Evolutionary conservation across 2,797 vertebrate species (phyloP).

Genomic region (Limosa lapponica): DNA sequence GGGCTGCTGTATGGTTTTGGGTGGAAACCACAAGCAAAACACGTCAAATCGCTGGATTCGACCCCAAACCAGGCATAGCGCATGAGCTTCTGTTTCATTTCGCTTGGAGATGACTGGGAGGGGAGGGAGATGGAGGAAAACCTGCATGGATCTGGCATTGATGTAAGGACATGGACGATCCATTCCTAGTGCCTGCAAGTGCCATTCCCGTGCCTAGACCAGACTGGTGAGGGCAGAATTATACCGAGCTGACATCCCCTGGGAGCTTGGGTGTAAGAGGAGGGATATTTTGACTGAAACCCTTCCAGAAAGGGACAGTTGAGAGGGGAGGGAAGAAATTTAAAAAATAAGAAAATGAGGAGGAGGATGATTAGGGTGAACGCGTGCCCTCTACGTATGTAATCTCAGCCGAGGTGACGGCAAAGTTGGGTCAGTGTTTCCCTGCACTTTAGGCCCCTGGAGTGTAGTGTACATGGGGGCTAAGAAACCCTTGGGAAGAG

Average conservation of each 20-base stretch:
- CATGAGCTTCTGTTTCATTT: not conserved
- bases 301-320: not conserved
- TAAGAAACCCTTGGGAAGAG: not conserved
- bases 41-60: not conserved
- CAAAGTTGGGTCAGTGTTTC: not conserved
- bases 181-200: not conserved
- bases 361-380: not conserved
- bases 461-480: not conserved
- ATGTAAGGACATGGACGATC: not conserved
- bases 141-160: not conserved
- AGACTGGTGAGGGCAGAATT: not conserved
- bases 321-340: not conserved
- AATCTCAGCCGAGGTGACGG: not conserved
- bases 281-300: not conserved
- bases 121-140: not conserved
- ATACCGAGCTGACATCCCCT: not conserved
- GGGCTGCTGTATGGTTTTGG: constrained; percentile 39
- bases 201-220: not conserved
- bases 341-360: not conserved
- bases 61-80: not conserved
- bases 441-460: not conserved
- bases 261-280: not conserved
- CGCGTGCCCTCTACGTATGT: accelerated
- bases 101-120: not conserved
- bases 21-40: constrained; percentile 53